Conservation (phyloP, 1,140 invertebrate species). For the Rhopalosiphum maidis region DNA sequence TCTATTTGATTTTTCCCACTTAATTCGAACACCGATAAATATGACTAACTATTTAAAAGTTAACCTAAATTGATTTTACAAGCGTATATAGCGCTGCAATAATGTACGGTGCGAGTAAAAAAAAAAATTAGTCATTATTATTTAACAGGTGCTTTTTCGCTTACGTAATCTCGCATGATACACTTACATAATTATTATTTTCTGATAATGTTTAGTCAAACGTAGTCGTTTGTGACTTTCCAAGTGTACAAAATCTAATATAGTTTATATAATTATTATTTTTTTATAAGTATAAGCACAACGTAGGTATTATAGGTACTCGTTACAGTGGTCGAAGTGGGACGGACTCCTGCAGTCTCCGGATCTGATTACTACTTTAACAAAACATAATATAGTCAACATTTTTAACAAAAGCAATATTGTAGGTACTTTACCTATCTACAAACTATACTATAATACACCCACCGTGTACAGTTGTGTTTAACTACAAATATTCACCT, state of each 20-base stretch:
- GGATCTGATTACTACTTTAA: not conserved
- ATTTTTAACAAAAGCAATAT: not conserved
- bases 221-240: not conserved
- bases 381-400: not conserved
- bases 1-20: not conserved
- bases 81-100: too few relatives aligned
- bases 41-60: not conserved
- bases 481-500: not conserved
- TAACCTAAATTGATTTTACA: not conserved
- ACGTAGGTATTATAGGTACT: not conserved
- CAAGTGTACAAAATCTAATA: not conserved
- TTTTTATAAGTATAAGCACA: too few relatives aligned
- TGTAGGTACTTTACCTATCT: too few relatives aligned
- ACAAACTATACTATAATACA: too few relatives aligned
- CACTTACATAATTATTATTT: not conserved
- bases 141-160: not conserved
- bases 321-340: not conserved
- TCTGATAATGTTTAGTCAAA: conserved; percentile 8
- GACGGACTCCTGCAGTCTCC: not conserved
- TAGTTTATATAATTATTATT: conserved; percentile 1
- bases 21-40: not conserved
- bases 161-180: not conserved
- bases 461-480: too few relatives aligned
- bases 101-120: not conserved
- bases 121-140: not conserved